Conservation (phyloP, 2,113 vertebrate genomes). For the Eudorcas thomsonii region DNA sequence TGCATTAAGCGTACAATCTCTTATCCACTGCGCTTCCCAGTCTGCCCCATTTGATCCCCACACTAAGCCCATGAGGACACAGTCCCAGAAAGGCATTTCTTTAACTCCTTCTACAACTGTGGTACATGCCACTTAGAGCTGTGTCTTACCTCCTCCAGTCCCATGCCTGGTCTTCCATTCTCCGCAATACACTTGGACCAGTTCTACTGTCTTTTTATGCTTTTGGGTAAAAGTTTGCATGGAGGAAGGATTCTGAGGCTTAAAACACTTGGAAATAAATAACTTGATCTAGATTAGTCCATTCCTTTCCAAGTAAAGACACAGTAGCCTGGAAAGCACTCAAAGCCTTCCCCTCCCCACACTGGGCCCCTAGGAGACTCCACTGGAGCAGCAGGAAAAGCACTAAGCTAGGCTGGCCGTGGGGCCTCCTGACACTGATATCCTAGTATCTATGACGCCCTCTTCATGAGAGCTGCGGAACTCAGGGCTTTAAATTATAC, state of each 20-base stretch:
- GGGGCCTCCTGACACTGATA: neutral
- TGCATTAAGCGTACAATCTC: neutral
- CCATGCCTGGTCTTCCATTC: neutral
- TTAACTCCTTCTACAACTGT: neutral
- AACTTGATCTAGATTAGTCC: neutral
- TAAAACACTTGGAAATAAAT: neutral
- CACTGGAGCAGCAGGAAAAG: neutral
- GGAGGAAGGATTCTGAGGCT: neutral
- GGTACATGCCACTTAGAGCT: rapidly evolving
- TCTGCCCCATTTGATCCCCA: neutral
- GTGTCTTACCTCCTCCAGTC: neutral
- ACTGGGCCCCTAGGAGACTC: rapidly evolving
- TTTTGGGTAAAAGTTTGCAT: neutral
- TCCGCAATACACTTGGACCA: neutral
- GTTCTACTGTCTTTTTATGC: neutral
- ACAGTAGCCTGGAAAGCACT: neutral
- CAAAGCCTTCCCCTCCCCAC: neutral
- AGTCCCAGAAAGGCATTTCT: rapidly evolving
- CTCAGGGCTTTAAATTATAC: neutral
- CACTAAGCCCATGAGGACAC: neutral
- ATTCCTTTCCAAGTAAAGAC: neutral
- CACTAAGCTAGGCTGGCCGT: neutral
- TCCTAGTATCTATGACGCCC: neutral
- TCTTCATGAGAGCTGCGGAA: neutral
- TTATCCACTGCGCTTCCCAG: neutral